Evolutionary conservation across 2,797 vertebrate species (phyloP).

Genomic region (Lacerta agilis): DNA sequence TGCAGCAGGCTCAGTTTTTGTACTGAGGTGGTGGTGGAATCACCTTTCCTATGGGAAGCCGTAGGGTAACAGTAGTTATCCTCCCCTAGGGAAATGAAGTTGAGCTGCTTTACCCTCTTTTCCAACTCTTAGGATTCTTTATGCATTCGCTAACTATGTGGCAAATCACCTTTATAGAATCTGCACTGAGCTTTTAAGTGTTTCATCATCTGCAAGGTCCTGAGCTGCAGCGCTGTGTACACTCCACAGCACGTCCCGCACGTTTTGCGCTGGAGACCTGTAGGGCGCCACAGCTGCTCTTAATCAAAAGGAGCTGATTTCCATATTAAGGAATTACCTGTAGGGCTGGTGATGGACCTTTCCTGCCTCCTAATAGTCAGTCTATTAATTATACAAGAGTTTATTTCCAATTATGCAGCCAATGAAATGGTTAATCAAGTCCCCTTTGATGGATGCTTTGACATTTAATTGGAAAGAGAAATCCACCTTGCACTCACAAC

Average conservation of each 20-base stretch:
- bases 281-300: constrained; percentile 7
- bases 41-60: background rate
- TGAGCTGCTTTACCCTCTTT: background rate
- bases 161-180: background rate
- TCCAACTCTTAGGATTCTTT: background rate
- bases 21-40: background rate
- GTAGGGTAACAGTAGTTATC: background rate
- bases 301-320: constrained; percentile 69
- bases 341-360: constrained; percentile 74
- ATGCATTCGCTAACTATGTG: background rate
- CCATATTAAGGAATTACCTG: constrained; percentile 75
- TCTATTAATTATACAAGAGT: constrained; percentile 76
- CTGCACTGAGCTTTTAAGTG: background rate
- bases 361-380: constrained; percentile 66
- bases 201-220: background rate
- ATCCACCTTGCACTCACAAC: constrained; percentile 65
- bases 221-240: background rate
- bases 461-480: constrained; percentile 74
- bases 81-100: background rate
- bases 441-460: constrained; percentile 73
- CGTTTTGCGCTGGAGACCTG: background rate
- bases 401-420: constrained; percentile 74
- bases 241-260: background rate
- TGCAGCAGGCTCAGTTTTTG: background rate
- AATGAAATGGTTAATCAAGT: constrained; percentile 78